phyloP scores from a whole-genome alignment of 2,888 invertebrate genomes.

The Pocota personata region DNA sequence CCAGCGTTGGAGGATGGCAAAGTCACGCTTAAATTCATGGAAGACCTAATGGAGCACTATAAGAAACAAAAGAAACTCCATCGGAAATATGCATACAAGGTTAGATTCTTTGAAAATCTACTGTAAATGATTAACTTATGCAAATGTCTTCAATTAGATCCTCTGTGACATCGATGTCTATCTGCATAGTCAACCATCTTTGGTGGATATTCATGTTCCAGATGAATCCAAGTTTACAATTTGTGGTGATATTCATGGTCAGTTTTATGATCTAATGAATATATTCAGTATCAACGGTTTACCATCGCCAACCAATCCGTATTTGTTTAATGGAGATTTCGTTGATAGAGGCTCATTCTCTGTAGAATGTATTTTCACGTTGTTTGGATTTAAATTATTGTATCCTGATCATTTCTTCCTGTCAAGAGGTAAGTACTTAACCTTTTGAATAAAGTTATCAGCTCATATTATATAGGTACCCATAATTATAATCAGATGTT shows the following conservation, averaged over 20 bases:
- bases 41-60: constrained; percentile 94
- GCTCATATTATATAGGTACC: not conserved
- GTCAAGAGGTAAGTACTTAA: constrained; percentile 91
- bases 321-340: constrained; percentile 99
- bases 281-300: constrained; percentile 98
- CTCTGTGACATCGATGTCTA: constrained; percentile 94
- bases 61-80: constrained; percentile 96
- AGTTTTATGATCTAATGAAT: constrained; percentile 98
- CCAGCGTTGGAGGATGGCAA: constrained; percentile 94
- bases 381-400: constrained; percentile 98
- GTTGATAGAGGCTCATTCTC: constrained; percentile 99
- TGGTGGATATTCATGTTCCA: constrained; percentile 94
- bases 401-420: constrained; percentile 98
- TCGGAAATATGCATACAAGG: constrained; percentile 98
- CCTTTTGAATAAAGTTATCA: not conserved
- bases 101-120: constrained; percentile 78
- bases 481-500: not conserved
- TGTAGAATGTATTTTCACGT: constrained; percentile 98
- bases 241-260: constrained; percentile 99
- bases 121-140: not conserved
- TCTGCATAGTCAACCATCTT: constrained; percentile 92
- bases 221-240: constrained; percentile 97
- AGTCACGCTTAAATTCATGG: constrained; percentile 95
- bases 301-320: constrained; percentile 96
- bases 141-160: constrained; percentile 86